Conservation (phyloP, 1,140 invertebrate genomes). For the Lasaia peninsularis region DNA sequence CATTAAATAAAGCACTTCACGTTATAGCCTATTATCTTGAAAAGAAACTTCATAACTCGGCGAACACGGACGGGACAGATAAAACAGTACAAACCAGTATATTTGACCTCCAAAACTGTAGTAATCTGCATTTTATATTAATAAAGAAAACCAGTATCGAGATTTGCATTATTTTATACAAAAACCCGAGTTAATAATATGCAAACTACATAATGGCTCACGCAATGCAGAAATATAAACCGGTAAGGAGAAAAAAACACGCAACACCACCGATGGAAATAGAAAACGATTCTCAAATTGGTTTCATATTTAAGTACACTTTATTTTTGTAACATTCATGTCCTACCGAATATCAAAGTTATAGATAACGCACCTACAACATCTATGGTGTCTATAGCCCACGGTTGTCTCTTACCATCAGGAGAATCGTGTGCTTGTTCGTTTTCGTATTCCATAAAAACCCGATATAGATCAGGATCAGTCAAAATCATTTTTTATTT, state of each 20-base stretch:
- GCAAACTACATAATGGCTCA: constrained; percentile 37
- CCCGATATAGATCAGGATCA: too few relatives aligned
- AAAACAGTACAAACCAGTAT: constrained; percentile 9
- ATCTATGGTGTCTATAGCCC: too few relatives aligned
- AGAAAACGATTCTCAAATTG: constrained; percentile 17
- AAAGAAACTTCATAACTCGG: not conserved
- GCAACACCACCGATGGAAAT: constrained; percentile 45
- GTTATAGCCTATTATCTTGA: not conserved
- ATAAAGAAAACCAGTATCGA: constrained; percentile 11
- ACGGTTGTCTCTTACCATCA: too few relatives aligned
- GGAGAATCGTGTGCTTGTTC: too few relatives aligned
- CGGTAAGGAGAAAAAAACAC: constrained; percentile 37
- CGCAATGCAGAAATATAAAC: constrained; percentile 34
- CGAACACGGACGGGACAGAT: not conserved
- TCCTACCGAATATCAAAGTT: not conserved
- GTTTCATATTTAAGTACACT: not conserved
- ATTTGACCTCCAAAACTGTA: constrained; percentile 5
- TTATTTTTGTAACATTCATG: not conserved
- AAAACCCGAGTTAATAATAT: constrained; percentile 32
- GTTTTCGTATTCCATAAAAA: too few relatives aligned
- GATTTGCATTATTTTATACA: constrained; percentile 19
- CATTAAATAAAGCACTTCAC: not conserved
- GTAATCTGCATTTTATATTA: constrained; percentile 13
- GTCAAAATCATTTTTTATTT: too few relatives aligned
- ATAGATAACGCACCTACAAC: not conserved